Conservation (phyloP, 1,140 invertebrate species). For the Papilio xuthus region DNA sequence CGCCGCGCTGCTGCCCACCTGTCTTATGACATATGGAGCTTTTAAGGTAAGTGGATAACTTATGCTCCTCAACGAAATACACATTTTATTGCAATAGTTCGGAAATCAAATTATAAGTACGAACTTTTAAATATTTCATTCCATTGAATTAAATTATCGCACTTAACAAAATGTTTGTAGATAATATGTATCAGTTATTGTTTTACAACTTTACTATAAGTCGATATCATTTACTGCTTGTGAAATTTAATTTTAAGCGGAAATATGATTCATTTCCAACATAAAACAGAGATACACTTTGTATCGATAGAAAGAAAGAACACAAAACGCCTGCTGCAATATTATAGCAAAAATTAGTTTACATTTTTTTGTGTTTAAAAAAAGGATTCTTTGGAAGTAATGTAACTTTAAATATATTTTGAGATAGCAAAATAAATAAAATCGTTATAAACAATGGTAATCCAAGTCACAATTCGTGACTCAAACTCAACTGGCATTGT, state of each 20-base stretch:
- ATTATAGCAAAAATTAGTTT: not conserved
- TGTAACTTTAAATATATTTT: not conserved
- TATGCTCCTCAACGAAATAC: not conserved
- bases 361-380: not conserved
- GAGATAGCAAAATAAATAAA: too few relatives aligned
- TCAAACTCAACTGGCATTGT: too few relatives aligned
- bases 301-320: not conserved
- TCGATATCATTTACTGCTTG: not conserved
- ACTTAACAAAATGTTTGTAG: not conserved
- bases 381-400: not conserved
- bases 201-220: conserved; percentile 12
- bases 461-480: too few relatives aligned
- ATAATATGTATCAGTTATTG: not conserved
- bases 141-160: conserved; percentile 21
- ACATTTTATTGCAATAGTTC: too few relatives aligned
- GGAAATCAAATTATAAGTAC: not conserved
- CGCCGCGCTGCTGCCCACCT: conserved; percentile 45
- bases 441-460: too few relatives aligned
- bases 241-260: not conserved
- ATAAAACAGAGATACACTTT: not conserved
- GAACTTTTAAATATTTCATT: not conserved
- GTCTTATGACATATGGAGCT: conserved; percentile 53
- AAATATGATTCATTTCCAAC: not conserved
- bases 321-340: not conserved
- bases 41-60: conserved; percentile 49